Base-by-base conservation (phyloP, 2,113 vertebrate species). In the Neoarius graeffei region DNA sequence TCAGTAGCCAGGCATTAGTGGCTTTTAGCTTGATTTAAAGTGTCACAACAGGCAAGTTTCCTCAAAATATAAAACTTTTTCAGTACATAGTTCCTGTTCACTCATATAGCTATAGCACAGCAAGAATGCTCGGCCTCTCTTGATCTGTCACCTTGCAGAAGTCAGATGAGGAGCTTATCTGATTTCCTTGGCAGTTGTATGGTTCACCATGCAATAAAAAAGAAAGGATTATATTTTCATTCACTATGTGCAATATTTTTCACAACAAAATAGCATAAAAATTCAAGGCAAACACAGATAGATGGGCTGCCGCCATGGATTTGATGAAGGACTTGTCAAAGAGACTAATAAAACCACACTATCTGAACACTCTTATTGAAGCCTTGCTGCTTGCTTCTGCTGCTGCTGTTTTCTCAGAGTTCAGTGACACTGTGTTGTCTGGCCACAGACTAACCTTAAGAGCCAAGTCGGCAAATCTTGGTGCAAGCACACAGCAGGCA, bases 381-480 rank as follows among this genome's bases (percentile, higher is more conserved):
- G 56, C 84, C 62, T 42, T 86, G 71, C 73, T 85, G 76, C 77
- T 71, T 84, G 84, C 77, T 83, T 88, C 62, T 48, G 42, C 62
- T n/a, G 48, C 82, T 80, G 86, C 64, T 87, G 83, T 88, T 87
- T 71, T 85, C 82, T 81, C 67, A 83, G 91, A 93, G 91, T 94
- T 92, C 91, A 93, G 89, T 88, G 92, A 92, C 92, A 92, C 83
- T 88, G 64, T 89, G 90, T 88, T 73, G 91, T 89, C 85, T 91
- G 84, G 90, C 91, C 85, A 90, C 92, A 94, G 92, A 91, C 94
- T 92, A 93, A 95, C 93, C 93, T 93, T 94, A 94, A 94, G 92
- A 95, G 94, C 94, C 94, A 94, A 93, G 93, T 95, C 93, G 85
- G 94, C 93, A 95, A 91, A 94, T 95, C 93, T 93, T 91, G 89